Evolutionary conservation across 1,140 invertebrate species (phyloP).

Genomic region (Panonychus citri): DNA sequence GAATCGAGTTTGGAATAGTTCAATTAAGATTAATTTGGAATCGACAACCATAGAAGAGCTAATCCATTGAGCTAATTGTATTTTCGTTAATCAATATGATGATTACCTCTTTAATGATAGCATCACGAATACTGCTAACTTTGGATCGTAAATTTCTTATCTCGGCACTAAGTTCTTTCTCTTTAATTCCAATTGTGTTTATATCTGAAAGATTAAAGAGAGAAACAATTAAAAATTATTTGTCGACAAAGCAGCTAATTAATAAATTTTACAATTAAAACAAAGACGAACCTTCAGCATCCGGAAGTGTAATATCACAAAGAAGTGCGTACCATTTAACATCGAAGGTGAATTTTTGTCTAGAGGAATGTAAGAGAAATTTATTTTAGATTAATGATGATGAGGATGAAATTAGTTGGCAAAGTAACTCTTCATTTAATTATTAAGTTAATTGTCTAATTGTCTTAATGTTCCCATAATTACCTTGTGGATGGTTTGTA

Average conservation of each 20-base stretch:
- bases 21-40: too few relatives aligned
- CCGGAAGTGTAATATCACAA: conserved; percentile 31
- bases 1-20: too few relatives aligned
- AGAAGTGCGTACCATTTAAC: conserved; percentile 73
- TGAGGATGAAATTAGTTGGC: neutral
- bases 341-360: conserved; percentile 73
- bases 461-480: neutral
- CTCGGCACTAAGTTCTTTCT: conserved; percentile 25
- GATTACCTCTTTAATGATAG: conserved; percentile 41
- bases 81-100: conserved; percentile 17
- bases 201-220: neutral
- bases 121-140: conserved; percentile 57
- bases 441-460: neutral
- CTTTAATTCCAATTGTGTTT: neutral
- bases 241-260: neutral
- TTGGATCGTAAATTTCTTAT: conserved; percentile 60
- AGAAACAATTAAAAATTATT: neutral
- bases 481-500: conserved; percentile 38
- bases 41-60: too few relatives aligned
- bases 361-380: conserved; percentile 18
- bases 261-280: neutral
- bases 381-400: neutral
- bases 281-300: neutral
- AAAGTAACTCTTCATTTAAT: neutral
- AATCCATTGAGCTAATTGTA: too few relatives aligned